Percentiles rank a stretch among this genome's conserved stretches.
These are phyloP conservation scores for Cyclargus thomasi DNA, from an alignment of 1,140 invertebrate species.

Conservation along the genomic window DNA sequence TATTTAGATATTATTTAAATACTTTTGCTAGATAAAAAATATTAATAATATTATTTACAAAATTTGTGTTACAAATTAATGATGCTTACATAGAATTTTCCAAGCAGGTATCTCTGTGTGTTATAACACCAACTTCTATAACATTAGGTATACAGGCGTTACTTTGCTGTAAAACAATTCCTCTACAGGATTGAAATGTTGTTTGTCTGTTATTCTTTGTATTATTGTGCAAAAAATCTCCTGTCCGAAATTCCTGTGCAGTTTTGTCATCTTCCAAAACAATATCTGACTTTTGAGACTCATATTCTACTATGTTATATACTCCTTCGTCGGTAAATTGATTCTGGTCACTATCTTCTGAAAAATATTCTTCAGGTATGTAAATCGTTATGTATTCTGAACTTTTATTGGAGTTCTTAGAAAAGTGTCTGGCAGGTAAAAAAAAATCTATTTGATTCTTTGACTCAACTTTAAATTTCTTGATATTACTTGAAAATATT, in stretches of 20 bases:
- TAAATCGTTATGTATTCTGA: conserved; percentile 50
- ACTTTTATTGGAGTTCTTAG: conserved; percentile 29
- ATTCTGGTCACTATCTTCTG: conserved; percentile 32
- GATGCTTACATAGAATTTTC: conserved; percentile 48
- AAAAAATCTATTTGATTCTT: conserved; percentile 39
- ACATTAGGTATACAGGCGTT: conserved; percentile 40
- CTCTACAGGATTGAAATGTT: conserved; percentile 34
- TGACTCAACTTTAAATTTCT: conserved; percentile 35
- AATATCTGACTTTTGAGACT: conserved; percentile 32
- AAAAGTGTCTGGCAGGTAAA: conserved; percentile 40
- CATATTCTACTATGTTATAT: conserved; percentile 59
- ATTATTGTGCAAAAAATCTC: conserved; percentile 30
- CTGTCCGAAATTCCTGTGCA: conserved; percentile 27
- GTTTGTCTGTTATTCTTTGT: conserved; percentile 31
- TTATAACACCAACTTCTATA: conserved; percentile 50
- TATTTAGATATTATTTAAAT: background rate
- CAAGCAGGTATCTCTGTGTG: conserved; percentile 40
- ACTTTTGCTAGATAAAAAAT: background rate
- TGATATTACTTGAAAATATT: background rate
- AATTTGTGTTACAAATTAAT: background rate
- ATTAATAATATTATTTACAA: background rate
- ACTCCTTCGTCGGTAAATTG: conserved; percentile 54
- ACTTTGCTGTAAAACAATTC: conserved; percentile 44
- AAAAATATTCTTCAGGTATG: conserved; percentile 51
- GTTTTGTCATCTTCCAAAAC: conserved; percentile 30